Evolutionary conservation across 2,888 invertebrate species (phyloP), one percentile per base, ranked within the genome.

Genomic region (Pachycephus smyrnensis): DNA sequence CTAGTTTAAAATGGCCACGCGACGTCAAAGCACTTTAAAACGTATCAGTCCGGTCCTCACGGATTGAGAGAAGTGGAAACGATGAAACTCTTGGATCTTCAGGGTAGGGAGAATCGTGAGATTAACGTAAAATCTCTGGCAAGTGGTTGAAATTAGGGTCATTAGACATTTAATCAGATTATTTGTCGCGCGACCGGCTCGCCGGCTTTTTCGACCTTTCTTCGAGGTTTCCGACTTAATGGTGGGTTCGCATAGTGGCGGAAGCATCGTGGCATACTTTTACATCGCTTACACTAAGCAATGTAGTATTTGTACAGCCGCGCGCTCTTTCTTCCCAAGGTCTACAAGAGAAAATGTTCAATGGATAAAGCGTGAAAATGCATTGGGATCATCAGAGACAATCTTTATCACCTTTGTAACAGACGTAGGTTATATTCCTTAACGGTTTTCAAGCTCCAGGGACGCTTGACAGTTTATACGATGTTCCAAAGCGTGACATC

Each of bases 91-190:
- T 3, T 23, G 32, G 31, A 71, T 71, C 71, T 31, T 71, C 31
- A 11, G 30, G 31, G 32, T 31, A 33, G 71, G 31, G 30, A 33
- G 55, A 55, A 55, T 55, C 23, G 23, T 55, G 9, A 55, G 80
- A 79, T 80, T 77, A 78, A 76, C 23, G 55, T 74, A 78, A 80
- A 83, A 82, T 84, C 83, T 76, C 75, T 76, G 75, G 79, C 81
- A 83, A 84, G 82, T 84, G 84, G 81, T 82, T 76, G 80, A 81
- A 83, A 84, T 83, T 84, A 82, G 76, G 81, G 82, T 83, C 82
- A 82, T 79, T 76, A 79, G 74, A 80, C 80, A 82, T 83, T 83
- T 83, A 82, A 80, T 79, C 40, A 78, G 79, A 80, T 78, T 80
- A 80, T 77, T 77, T 75, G 76, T 78, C 78, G 76, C 77, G 69